These are phyloP conservation scores for Scaptomyza caliginosa DNA, from an alignment of 2,888 invertebrate species.

Conservation along the genomic window DNA sequence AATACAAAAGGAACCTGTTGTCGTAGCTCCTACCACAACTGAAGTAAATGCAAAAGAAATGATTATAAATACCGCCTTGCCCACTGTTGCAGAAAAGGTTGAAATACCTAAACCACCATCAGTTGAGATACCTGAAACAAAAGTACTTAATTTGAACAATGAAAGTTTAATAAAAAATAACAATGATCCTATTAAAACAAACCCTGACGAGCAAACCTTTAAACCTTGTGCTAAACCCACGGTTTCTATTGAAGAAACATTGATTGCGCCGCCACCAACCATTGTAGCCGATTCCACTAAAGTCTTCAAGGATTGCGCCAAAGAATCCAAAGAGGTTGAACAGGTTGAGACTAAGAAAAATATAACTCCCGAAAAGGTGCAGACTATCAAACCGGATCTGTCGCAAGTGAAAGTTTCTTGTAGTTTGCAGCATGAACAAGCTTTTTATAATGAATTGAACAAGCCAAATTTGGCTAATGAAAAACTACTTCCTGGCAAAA, in stretches of 20 bases:
- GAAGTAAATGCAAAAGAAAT: constrained; percentile 11
- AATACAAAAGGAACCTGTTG: neutral
- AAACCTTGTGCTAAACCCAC: constrained; percentile 3
- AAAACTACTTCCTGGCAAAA: constrained; percentile 10
- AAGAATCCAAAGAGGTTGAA: neutral
- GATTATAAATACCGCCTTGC: neutral
- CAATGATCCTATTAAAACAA: neutral
- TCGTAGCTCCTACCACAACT: neutral
- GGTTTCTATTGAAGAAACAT: neutral
- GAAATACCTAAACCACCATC: constrained; percentile 15
- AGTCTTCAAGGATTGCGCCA: neutral
- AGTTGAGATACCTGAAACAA: constrained; percentile 27
- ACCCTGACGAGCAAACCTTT: constrained; percentile 3
- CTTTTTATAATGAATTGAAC: constrained; percentile 17
- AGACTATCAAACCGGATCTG: constrained; percentile 7
- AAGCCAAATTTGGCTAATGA: constrained; percentile 16
- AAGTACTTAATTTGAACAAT: neutral
- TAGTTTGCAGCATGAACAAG: neutral
- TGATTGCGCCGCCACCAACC: neutral
- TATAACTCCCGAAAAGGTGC: neutral
- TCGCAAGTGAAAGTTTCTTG: constrained; percentile 4
- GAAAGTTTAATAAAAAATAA: neutral
- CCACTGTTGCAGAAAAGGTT: neutral
- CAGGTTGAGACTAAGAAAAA: constrained; percentile 2
- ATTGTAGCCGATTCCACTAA: neutral